A percentile compares a stretch with the other conserved stretches of the same genome.
Evolutionary conservation across 2,113 vertebrate species (phyloP).

Genomic region (Corydoras maculifer): DNA sequence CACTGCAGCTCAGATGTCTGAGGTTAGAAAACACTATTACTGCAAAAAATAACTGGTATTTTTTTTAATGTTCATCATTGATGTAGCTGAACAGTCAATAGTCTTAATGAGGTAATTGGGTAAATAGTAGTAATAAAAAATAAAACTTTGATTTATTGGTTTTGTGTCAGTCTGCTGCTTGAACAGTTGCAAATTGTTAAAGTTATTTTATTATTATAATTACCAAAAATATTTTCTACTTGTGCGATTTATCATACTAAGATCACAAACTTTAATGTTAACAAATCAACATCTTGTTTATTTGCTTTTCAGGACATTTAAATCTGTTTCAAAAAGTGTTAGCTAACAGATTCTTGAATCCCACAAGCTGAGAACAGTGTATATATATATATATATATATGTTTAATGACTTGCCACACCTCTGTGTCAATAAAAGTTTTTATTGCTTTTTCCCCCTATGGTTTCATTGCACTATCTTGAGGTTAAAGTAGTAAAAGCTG

Average conservation of each 20-base stretch:
- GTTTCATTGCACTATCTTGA: background rate
- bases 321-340: background rate
- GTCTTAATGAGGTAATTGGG: too few species aligned
- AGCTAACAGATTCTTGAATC: background rate
- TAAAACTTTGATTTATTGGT: too few species aligned
- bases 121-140: too few species aligned
- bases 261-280: too few species aligned
- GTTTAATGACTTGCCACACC: background rate
- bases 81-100: background rate
- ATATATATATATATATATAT: background rate
- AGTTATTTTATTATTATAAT: background rate
- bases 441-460: too few species aligned
- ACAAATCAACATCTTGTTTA: too few species aligned
- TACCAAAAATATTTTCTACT: too few species aligned
- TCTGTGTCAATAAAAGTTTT: background rate
- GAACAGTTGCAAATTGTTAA: too few species aligned
- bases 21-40: slow-evolving; percentile 57
- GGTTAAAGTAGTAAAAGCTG: background rate
- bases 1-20: slow-evolving; percentile 72
- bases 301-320: too few species aligned
- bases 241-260: too few species aligned
- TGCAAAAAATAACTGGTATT: background rate
- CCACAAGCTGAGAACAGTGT: too few species aligned
- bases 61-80: background rate
- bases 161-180: too few species aligned